Percentiles rank a stretch among this genome's conserved stretches.
Evolutionary conservation across 2,113 vertebrate species (phyloP).

Genomic region (Lagopus leucura): DNA sequence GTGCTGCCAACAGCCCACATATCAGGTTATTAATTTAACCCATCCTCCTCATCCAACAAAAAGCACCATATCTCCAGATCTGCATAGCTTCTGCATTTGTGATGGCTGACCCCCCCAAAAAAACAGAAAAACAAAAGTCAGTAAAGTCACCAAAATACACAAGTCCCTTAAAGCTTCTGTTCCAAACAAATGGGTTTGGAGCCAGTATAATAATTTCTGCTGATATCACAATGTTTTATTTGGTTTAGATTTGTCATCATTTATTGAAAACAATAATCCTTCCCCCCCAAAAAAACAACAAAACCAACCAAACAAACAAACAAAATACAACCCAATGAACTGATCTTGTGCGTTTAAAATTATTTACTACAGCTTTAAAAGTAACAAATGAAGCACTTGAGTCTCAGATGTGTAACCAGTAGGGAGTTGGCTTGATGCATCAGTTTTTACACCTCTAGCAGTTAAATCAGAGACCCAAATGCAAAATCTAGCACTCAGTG

Average conservation of each 20-base stretch:
- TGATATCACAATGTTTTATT: background rate
- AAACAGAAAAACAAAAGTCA: constrained; percentile 23
- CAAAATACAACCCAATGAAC: rapidly evolving
- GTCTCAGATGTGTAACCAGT: constrained; percentile 63
- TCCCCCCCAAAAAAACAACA: background rate
- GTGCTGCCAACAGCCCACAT: constrained; percentile 15
- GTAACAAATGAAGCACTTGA: constrained; percentile 55
- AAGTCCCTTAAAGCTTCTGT: constrained; percentile 42
- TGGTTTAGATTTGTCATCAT: background rate
- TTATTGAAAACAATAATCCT: background rate
- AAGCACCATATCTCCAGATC: constrained; percentile 17
- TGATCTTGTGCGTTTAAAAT: background rate
- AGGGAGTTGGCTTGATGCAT: constrained; percentile 64
- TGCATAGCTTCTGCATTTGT: constrained; percentile 53
- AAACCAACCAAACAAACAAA: background rate
- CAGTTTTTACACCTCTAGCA: constrained; percentile 72
- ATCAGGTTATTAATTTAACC: constrained; percentile 16
- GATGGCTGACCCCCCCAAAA: constrained; percentile 49
- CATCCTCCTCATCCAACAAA: constrained; percentile 38
- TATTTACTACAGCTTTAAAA: constrained; percentile 65
- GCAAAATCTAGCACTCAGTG: constrained; percentile 70
- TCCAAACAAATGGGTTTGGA: constrained; percentile 31
- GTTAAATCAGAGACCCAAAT: constrained; percentile 72
- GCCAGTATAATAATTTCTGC: constrained; percentile 29
- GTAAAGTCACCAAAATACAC: constrained; percentile 35